Percentiles rank a stretch among this genome's conserved stretches.
phyloP scores from a whole-genome alignment of 2,797 vertebrate species.

The Alauda arvensis region DNA sequence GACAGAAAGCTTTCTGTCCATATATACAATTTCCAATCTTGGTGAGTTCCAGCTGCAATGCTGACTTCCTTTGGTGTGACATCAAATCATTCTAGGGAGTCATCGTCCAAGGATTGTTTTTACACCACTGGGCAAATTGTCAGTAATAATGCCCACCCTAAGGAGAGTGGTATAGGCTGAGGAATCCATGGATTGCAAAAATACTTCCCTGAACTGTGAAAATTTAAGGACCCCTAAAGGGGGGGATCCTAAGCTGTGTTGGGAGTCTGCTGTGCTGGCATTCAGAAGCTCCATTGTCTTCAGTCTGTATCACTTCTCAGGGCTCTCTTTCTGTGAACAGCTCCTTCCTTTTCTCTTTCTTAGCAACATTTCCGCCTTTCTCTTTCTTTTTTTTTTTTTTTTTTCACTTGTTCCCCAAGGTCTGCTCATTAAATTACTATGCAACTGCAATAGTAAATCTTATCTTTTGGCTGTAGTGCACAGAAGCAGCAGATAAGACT shows the following conservation, averaged over 20 bases:
- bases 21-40: not conserved
- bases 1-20: not conserved
- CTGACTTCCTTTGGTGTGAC: not conserved
- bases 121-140: not conserved
- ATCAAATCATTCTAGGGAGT: not conserved
- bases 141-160: not conserved
- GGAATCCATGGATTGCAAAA: not conserved
- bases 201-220: not conserved
- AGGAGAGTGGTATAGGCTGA: not conserved
- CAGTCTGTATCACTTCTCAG: not conserved
- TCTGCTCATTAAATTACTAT: slow-evolving; percentile 55
- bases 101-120: not conserved
- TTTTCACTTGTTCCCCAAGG: not conserved
- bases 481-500: slow-evolving; percentile 6
- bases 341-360: slow-evolving; percentile 24
- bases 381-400: not conserved
- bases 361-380: slow-evolving; percentile 34
- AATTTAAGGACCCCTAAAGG: not conserved
- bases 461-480: slow-evolving; percentile 27
- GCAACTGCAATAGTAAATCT: slow-evolving; percentile 44
- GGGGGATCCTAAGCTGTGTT: not conserved
- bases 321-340: not conserved
- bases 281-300: not conserved
- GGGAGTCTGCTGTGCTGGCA: not conserved
- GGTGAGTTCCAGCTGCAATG: not conserved